These are phyloP conservation scores for Psittacula echo DNA, from an alignment of 2,797 vertebrate genomes.

Conservation along the genomic window DNA sequence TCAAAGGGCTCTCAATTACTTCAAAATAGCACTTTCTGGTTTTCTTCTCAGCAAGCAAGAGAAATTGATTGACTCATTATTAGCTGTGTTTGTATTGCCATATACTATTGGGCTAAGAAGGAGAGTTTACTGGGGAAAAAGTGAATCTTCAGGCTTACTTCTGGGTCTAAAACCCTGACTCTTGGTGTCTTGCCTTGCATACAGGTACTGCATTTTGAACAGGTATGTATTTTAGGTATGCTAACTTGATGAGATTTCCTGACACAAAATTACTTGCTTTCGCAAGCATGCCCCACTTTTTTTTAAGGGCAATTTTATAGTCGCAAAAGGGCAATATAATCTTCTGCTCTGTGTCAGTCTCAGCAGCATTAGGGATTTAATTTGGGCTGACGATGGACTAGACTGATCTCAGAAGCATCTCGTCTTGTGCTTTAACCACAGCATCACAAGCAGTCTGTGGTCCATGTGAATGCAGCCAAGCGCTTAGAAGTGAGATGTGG, in stretches of 20 bases:
- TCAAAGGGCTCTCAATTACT: background rate
- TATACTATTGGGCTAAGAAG: background rate
- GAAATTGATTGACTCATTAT: background rate
- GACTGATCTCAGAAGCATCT: background rate
- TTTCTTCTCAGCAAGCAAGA: background rate
- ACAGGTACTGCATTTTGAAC: background rate
- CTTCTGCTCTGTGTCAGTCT: background rate
- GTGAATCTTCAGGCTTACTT: background rate
- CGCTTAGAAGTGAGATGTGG: background rate
- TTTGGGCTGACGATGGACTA: background rate
- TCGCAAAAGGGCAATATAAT: background rate
- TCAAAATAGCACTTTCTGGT: background rate
- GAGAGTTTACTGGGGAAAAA: background rate
- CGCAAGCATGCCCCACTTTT: background rate
- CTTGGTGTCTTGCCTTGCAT: background rate
- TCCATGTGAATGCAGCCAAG: background rate
- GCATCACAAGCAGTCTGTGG: background rate
- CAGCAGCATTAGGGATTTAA: background rate
- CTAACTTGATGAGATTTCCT: background rate
- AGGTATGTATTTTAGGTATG: background rate
- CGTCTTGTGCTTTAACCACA: background rate
- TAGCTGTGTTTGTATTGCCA: background rate
- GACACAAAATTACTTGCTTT: background rate
- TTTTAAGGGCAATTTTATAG: background rate
- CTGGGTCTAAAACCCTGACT: background rate